These are phyloP conservation scores for Candoia aspera DNA, from an alignment of 2,113 vertebrate species.

Conservation along the genomic window DNA sequence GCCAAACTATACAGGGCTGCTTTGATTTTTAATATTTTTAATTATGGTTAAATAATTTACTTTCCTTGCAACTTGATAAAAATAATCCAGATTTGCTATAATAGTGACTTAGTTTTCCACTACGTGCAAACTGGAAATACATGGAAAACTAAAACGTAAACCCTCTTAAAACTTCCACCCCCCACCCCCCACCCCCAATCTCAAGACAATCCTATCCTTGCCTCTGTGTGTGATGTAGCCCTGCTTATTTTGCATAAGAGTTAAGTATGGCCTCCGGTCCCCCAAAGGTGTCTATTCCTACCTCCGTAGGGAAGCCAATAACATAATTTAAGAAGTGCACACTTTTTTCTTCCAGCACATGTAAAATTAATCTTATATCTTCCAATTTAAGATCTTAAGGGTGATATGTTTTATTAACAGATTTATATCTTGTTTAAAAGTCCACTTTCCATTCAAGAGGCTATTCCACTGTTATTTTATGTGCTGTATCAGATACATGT, in stretches of 20 bases:
- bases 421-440: background rate
- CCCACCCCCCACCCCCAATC: no score
- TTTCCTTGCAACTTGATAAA: background rate
- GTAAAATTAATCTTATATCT: background rate
- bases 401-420: background rate
- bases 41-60: background rate
- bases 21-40: background rate
- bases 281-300: background rate
- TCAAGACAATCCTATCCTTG: background rate
- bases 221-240: background rate
- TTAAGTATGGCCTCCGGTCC: background rate
- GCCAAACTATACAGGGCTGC: background rate
- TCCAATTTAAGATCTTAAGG: background rate
- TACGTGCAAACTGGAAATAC: background rate
- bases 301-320: background rate
- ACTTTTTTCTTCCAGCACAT: background rate
- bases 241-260: background rate
- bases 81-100: background rate
- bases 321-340: background rate
- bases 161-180: background rate
- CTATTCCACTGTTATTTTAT: background rate
- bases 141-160: background rate
- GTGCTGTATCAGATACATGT: background rate
- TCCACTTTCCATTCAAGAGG: background rate
- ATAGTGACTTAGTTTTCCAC: background rate